Conservation (phyloP, 2,888 invertebrate genomes). For the Anthophora plumipes region DNA sequence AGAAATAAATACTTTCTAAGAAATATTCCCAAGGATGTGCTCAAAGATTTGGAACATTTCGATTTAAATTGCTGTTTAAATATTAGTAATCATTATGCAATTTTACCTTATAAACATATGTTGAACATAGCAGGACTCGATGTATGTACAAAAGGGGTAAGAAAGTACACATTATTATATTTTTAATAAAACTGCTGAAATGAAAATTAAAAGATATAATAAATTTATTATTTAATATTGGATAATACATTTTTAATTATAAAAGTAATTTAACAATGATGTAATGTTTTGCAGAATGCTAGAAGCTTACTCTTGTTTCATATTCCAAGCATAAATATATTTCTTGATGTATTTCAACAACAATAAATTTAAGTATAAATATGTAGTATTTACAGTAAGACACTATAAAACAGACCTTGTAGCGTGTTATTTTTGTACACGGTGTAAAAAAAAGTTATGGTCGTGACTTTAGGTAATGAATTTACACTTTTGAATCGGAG, state of each 20-base stretch:
- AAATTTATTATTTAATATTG: background rate
- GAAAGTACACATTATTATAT: background rate
- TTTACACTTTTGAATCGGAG: too few relatives aligned
- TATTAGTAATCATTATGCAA: constrained; percentile 76
- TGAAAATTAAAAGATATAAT: background rate
- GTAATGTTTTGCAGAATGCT: constrained; percentile 61
- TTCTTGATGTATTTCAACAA: constrained; percentile 56
- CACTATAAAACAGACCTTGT: too few relatives aligned
- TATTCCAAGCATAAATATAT: constrained; percentile 69
- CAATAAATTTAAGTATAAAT: background rate
- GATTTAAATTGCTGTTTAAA: constrained; percentile 71
- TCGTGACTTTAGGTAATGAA: too few relatives aligned
- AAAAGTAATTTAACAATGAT: constrained; percentile 1
- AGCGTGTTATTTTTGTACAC: too few relatives aligned
- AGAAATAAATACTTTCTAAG: constrained; percentile 70
- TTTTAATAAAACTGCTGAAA: background rate
- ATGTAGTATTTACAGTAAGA: too few relatives aligned
- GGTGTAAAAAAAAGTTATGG: too few relatives aligned
- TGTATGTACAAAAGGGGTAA: constrained; percentile 71
- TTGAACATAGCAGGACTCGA: constrained; percentile 68
- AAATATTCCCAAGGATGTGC: constrained; percentile 60
- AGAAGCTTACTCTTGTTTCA: constrained; percentile 64
- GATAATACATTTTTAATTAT: background rate
- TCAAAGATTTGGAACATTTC: constrained; percentile 62
- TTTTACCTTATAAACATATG: constrained; percentile 73